phyloP scores from a whole-genome alignment of 2,888 invertebrate genomes.

The Lissonota sp. region DNA sequence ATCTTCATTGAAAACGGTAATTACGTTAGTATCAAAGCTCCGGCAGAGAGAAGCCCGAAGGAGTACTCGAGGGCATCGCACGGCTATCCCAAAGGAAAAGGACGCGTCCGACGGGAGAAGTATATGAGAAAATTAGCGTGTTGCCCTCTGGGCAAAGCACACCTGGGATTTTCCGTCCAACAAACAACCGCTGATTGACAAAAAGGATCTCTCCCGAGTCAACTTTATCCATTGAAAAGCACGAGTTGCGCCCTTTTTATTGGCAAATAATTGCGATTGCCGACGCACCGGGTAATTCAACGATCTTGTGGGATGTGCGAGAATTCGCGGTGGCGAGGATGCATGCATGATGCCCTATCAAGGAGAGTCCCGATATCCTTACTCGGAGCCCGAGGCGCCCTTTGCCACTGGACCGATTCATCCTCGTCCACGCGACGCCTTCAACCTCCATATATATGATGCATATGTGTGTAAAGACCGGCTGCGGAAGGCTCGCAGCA shows the following conservation, averaged over 20 bases:
- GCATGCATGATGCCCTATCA: no score
- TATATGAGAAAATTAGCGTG: constrained; percentile 42
- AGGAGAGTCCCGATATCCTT: no score
- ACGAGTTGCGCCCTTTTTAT: background rate
- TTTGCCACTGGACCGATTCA: constrained; percentile 54
- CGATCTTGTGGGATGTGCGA: constrained; percentile 19
- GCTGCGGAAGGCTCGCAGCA: constrained; percentile 8
- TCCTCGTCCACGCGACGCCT: constrained; percentile 51
- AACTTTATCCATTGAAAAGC: background rate
- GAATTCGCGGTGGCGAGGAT: constrained; percentile 8
- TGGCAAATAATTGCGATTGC: background rate
- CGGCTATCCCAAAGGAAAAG: constrained; percentile 15
- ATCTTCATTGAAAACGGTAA: constrained; percentile 68
- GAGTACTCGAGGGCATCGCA: constrained; percentile 5
- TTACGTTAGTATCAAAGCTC: constrained; percentile 56
- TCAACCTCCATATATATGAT: constrained; percentile 5
- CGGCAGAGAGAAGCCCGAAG: background rate
- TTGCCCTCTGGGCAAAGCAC: constrained; percentile 11
- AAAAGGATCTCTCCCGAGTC: background rate
- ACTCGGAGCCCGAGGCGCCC: constrained; percentile 14
- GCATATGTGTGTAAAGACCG: constrained; percentile 20
- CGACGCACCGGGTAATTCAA: background rate
- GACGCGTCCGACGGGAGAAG: background rate
- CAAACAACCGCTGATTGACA: background rate
- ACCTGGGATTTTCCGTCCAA: background rate